Base-by-base conservation (phyloP, 2,888 invertebrate species). In the Heliconius sara region DNA sequence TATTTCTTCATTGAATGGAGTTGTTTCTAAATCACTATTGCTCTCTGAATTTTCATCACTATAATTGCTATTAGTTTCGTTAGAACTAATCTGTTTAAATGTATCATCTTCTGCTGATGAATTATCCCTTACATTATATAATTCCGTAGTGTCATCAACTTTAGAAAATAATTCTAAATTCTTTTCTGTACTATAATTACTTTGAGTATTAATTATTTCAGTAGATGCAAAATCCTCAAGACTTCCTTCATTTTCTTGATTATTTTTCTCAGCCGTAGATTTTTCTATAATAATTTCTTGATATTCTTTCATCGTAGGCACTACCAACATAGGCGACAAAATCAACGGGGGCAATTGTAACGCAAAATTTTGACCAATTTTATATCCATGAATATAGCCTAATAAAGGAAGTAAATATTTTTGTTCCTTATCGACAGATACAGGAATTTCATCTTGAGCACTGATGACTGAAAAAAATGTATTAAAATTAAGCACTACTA, bases 271-370 rank as follows among this genome's bases (percentile, higher is more conserved):
- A 16, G 83, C 81, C 7, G 34, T 73, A 27, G 83, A 83, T 74
- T 86, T 84, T 73, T 87, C 85, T 76, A 88, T 83, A 73, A 83
- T 88, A 19, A 88, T 85, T 83, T 83, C 87, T 83, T 89, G 88
- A 70, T 86, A 86, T 79, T 88, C 88, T 72, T 86, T 87, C n/a
- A 87, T 71, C 47, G 87, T 80, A 27, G 90, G 89, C 13, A 90
- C 16, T 52, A 91, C 82, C 72, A 90, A 83, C 22, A 91, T 79
- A 22, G 89, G 87, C 19, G 87, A 85, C 30, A 87, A 82, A 12
- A 87, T 71, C 22, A 86, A 84, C 25, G 87, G 85, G 22, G 86
- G 87, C 34, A 85, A 77, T 72, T 86, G 84, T 63, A 86, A 81
- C 39, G 84, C 85, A 77, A 85, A 84, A 68, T 86, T 85, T 80